These are phyloP conservation scores for Tapera naevia DNA, from an alignment of 2,797 vertebrate genomes.

Conservation along the genomic window DNA sequence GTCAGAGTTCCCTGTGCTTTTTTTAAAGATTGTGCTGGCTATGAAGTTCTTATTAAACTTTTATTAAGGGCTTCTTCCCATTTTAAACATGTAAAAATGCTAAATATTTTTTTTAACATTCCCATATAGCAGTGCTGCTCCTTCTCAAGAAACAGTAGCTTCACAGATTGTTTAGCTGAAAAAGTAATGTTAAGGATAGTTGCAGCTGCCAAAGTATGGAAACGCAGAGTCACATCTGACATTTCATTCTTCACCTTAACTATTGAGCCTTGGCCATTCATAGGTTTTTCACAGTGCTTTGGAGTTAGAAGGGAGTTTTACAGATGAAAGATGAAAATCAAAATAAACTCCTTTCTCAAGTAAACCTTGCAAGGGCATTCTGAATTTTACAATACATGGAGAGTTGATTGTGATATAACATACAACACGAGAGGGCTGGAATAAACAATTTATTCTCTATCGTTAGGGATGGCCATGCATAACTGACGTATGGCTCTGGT, in stretches of 20 bases:
- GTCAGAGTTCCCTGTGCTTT: neutral
- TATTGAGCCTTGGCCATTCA: slow-evolving; percentile 65
- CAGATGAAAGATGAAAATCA: slow-evolving; percentile 63
- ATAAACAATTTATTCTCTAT: slow-evolving; percentile 62
- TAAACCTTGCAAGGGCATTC: slow-evolving; percentile 58
- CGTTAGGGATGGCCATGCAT: slow-evolving; percentile 39
- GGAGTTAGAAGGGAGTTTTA: slow-evolving; percentile 64
- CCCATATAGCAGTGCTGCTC: neutral
- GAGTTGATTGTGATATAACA: slow-evolving; percentile 59
- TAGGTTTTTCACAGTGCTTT: slow-evolving; percentile 66
- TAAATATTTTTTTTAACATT: neutral
- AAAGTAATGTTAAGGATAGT: slow-evolving; percentile 49
- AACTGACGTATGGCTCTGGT: slow-evolving; percentile 38
- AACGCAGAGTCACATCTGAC: slow-evolving; percentile 49
- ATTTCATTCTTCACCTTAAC: slow-evolving; percentile 66
- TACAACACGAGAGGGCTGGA: slow-evolving; percentile 35
- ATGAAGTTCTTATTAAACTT: neutral
- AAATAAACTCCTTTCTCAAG: slow-evolving; percentile 66
- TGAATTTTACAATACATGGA: slow-evolving; percentile 34
- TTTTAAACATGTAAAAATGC: neutral
- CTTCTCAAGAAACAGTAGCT: neutral
- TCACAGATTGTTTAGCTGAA: slow-evolving; percentile 18
- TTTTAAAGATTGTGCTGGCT: neutral
- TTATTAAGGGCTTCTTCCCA: neutral
- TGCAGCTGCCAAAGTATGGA: slow-evolving; percentile 50